Conservation (phyloP, 2,888 invertebrate genomes). For the Spilarctia lutea region DNA sequence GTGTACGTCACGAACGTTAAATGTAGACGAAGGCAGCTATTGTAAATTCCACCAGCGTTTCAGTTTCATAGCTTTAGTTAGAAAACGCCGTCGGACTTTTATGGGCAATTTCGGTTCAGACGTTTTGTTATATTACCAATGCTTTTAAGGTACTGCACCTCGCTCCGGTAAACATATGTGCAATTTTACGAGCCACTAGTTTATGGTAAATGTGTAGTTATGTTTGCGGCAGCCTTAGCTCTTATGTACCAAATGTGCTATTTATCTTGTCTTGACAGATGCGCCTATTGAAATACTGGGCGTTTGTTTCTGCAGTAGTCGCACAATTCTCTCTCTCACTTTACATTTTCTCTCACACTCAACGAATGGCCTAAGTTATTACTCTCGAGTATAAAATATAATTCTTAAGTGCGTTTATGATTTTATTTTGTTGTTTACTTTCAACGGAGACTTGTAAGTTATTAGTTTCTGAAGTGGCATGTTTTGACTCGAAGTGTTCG, state of each 20-base stretch:
- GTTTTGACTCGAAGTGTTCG: constrained; percentile 16
- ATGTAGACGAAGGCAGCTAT: constrained; percentile 82
- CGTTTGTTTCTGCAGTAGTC: constrained; percentile 40
- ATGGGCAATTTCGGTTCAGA: constrained; percentile 87
- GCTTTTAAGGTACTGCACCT: constrained; percentile 86
- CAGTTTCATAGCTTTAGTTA: constrained; percentile 86
- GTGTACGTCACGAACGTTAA: constrained; percentile 83
- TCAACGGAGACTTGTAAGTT: constrained; percentile 18
- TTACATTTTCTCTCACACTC: constrained; percentile 36
- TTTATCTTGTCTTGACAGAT: constrained; percentile 59
- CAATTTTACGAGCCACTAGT: constrained; percentile 80
- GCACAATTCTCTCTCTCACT: constrained; percentile 19
- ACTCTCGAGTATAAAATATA: constrained; percentile 33
- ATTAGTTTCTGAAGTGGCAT: constrained; percentile 15
- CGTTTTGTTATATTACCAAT: constrained; percentile 87
- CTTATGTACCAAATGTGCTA: constrained; percentile 55
- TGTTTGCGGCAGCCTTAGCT: constrained; percentile 70
- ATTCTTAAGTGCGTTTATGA: constrained; percentile 39
- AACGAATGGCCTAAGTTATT: constrained; percentile 31
- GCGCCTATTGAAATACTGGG: constrained; percentile 58
- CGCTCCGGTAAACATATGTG: constrained; percentile 84
- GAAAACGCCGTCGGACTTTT: constrained; percentile 86
- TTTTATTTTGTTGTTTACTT: constrained; percentile 34
- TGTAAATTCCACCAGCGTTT: constrained; percentile 84
- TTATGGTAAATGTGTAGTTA: constrained; percentile 81